Conservation (phyloP, 2,888 invertebrate genomes). For the Metellina segmentata region DNA sequence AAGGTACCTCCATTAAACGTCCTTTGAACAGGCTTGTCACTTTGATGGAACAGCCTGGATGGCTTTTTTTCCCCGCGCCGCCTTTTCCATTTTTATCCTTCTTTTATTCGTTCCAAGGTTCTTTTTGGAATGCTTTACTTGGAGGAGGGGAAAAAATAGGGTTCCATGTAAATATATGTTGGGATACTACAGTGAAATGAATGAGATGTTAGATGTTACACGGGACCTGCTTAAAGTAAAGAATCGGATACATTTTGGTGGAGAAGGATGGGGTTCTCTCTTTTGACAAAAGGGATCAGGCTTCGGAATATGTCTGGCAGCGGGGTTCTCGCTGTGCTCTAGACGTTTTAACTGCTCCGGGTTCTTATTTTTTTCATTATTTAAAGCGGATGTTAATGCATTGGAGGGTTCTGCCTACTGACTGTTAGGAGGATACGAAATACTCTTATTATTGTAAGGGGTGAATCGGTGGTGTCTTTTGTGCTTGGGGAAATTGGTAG, state of each 20-base stretch:
- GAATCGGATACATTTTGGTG: not conserved
- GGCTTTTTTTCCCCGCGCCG: conserved; percentile 2
- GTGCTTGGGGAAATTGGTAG: not conserved
- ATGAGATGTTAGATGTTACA: conserved; percentile 26
- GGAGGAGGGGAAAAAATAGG: conserved; percentile 29
- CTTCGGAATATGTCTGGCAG: not conserved
- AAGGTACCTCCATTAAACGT: conserved; percentile 67
- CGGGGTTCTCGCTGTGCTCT: not conserved
- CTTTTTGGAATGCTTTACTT: conserved; percentile 3
- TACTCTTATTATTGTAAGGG: not conserved
- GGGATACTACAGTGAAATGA: conserved; percentile 28
- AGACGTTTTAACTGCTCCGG: not conserved
- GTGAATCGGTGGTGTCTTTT: not conserved
- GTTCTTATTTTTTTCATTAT: not conserved
- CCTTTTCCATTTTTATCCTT: conserved; percentile 9
- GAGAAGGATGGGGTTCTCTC: conserved; percentile 5
- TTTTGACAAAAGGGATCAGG: conserved; percentile 5
- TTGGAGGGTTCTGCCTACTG: too few species aligned
- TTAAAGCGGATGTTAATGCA: conserved; percentile 12
- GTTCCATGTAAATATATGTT: conserved; percentile 53
- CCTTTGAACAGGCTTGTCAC: conserved; percentile 65
- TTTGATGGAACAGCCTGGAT: conserved; percentile 61
- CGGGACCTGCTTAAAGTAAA: conserved; percentile 13
- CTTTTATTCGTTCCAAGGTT: not conserved
- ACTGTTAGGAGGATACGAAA: not conserved